phyloP scores from a whole-genome alignment of 1,140 invertebrate species.

The Ylistrum balloti region DNA sequence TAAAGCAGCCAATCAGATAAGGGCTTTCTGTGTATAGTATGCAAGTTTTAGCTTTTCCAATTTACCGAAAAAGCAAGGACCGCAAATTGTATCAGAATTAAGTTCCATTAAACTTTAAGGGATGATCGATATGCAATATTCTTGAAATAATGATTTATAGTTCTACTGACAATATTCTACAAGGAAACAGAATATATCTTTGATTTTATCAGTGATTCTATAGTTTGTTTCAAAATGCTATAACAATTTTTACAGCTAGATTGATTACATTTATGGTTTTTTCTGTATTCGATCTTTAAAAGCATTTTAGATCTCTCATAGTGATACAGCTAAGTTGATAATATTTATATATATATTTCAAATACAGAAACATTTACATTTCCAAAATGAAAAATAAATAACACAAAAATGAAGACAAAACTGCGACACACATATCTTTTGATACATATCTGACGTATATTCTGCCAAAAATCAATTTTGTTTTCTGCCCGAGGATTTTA shows the following conservation, averaged over 20 bases:
- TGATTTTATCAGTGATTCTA: neutral
- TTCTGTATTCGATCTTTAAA: neutral
- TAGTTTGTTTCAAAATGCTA: neutral
- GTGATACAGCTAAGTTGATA: neutral
- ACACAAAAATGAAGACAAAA: neutral
- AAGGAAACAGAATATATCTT: neutral
- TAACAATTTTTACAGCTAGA: neutral
- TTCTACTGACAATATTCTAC: neutral
- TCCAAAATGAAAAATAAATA: neutral
- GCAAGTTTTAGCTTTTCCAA: neutral
- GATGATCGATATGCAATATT: neutral
- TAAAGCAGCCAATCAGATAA: constrained; percentile 28
- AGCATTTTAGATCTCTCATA: neutral
- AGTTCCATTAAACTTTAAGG: constrained; percentile 16
- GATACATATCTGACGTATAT: neutral
- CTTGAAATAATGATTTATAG: neutral
- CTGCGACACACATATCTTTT: neutral
- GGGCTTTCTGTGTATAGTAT: neutral
- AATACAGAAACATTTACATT: neutral
- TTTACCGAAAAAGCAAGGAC: neutral
- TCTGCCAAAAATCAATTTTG: neutral
- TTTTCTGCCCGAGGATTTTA: neutral
- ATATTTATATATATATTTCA: neutral
- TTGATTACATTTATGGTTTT: neutral
- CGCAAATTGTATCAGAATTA: neutral